Percentiles rank a stretch among this genome's conserved stretches.
phyloP scores from a whole-genome alignment of 64 coral and sea anemone species.

The Acropora yongei region DNA sequence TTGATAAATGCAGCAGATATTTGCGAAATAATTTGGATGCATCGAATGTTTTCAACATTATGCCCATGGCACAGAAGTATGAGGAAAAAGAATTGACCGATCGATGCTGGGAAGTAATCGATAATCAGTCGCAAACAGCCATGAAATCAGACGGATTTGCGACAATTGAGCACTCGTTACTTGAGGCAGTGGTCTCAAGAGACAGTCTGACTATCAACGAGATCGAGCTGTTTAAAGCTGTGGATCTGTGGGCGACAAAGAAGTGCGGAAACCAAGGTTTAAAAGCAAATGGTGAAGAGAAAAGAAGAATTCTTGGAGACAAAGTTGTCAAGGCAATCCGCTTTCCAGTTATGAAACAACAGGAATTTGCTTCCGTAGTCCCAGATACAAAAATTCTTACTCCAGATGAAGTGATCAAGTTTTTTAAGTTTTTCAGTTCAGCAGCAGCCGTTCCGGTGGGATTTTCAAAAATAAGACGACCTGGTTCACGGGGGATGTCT shows the following conservation, averaged over 20 bases:
- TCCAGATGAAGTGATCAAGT: not conserved
- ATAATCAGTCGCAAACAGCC: not conserved
- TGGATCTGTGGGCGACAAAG: not conserved
- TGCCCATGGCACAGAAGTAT: not conserved
- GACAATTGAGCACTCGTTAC: no score
- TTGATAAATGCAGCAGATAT: no score
- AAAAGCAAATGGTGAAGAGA: not conserved
- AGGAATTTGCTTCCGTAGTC: not conserved
- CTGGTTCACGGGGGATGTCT: no score
- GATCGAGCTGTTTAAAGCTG: not conserved
- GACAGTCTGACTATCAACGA: no score
- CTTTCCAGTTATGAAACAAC: not conserved
- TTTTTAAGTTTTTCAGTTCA: not conserved
- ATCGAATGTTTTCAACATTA: not conserved
- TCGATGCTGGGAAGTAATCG: conserved; percentile 10
- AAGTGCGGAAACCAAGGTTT: not conserved
- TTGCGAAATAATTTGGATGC: not conserved
- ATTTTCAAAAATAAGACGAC: no score
- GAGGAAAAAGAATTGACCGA: not conserved
- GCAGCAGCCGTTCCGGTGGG: not conserved
- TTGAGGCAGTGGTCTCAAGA: no score
- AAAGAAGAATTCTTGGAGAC: conserved; percentile 12
- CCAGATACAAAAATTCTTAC: not conserved
- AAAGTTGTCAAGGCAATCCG: not conserved
- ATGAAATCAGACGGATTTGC: not conserved